Evolutionary conservation across 2,888 invertebrate species (phyloP).

Genomic region (Abrostola triplasia): DNA sequence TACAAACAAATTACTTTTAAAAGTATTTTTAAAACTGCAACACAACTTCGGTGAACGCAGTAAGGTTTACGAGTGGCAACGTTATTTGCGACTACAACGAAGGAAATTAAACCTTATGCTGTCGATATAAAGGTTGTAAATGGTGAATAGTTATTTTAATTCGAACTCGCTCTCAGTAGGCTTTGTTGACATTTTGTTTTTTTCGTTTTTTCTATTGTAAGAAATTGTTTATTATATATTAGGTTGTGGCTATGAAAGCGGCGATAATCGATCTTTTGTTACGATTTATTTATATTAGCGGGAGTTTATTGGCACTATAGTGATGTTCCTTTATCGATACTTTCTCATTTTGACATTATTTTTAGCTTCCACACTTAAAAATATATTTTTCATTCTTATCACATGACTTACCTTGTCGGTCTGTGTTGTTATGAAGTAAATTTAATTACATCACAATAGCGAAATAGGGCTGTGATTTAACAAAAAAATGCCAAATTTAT

Average conservation of each 20-base stretch:
- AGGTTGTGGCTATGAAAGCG: conserved; percentile 41
- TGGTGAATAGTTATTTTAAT: conserved; percentile 34
- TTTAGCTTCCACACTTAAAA: too few species aligned
- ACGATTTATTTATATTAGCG: conserved; percentile 10
- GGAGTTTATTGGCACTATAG: conserved; percentile 13
- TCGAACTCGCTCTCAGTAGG: conserved; percentile 56
- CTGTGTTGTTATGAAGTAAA: too few species aligned
- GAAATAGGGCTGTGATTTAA: too few species aligned
- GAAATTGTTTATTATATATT: conserved; percentile 60
- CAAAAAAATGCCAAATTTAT: too few species aligned
- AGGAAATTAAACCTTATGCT: conserved; percentile 13
- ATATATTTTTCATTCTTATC: too few species aligned
- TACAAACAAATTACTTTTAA: conserved; percentile 72
- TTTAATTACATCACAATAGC: too few species aligned
- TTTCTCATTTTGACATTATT: not conserved
- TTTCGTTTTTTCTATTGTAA: conserved; percentile 77
- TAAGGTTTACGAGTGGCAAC: conserved; percentile 50
- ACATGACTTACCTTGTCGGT: too few species aligned
- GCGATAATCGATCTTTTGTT: conserved; percentile 30
- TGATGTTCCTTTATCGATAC: conserved; percentile 14
- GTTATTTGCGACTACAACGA: conserved; percentile 5
- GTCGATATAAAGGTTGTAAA: not conserved
- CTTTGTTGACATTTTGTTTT: conserved; percentile 75
- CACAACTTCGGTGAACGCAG: conserved; percentile 53
- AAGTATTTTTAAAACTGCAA: conserved; percentile 67